These are phyloP conservation scores for Congeria kusceri DNA, from an alignment of 2,888 invertebrate species.

Conservation along the genomic window DNA sequence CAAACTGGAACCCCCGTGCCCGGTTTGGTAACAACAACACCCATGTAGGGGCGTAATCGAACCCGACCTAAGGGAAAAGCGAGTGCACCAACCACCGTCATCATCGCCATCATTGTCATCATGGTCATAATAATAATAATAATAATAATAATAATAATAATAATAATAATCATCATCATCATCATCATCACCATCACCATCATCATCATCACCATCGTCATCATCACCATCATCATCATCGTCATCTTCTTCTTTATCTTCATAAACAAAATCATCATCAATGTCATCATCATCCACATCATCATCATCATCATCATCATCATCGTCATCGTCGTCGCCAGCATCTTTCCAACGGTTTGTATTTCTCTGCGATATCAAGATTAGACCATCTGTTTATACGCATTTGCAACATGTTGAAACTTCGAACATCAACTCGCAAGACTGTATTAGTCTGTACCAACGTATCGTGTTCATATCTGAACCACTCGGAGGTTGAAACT, in stretches of 20 bases:
- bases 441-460: background rate
- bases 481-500: no score
- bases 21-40: no score
- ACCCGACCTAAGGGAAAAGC: no score
- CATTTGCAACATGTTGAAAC: background rate
- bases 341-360: background rate
- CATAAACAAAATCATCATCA: background rate
- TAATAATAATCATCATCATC: conserved; percentile 10
- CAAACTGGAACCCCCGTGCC: no score
- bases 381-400: background rate
- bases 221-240: background rate
- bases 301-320: background rate
- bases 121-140: conserved; percentile 5
- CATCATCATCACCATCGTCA: background rate
- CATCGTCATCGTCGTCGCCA: background rate
- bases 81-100: no score
- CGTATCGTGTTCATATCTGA: no score
- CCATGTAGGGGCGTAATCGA: no score
- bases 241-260: background rate
- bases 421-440: background rate
- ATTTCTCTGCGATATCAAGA: background rate
- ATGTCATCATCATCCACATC: background rate
- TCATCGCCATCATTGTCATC: background rate
- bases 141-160: conserved; percentile 2
- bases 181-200: background rate